Evolutionary conservation across 2,888 invertebrate genomes (phyloP).

Genomic region (Phrixothrix hirtus): DNA sequence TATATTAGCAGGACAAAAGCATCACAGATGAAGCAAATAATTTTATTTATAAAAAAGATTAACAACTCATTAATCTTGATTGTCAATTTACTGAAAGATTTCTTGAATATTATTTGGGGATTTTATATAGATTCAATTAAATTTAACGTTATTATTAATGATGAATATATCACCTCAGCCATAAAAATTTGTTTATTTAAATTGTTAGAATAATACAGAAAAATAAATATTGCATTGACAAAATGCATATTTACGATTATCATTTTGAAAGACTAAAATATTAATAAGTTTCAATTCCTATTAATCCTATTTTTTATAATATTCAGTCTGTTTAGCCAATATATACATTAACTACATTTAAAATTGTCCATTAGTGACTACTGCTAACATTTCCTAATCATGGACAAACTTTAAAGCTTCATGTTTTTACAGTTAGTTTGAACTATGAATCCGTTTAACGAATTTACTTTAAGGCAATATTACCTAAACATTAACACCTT

Average conservation of each 20-base stretch:
- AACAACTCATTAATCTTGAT: constrained; percentile 14
- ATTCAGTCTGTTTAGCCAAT: constrained; percentile 34
- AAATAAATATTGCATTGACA: constrained; percentile 1
- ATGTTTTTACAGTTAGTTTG: constrained; percentile 24
- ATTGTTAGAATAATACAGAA: constrained; percentile 9
- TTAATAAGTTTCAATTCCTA: constrained; percentile 22
- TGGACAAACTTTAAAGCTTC: constrained; percentile 15
- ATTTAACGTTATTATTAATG: too few species aligned
- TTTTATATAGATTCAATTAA: constrained; percentile 5
- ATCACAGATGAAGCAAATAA: constrained; percentile 4
- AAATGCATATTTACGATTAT: constrained; percentile 1
- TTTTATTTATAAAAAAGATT: constrained; percentile 3
- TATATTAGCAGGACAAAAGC: not conserved
- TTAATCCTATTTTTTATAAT: constrained; percentile 29
- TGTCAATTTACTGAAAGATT: constrained; percentile 10
- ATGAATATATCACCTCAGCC: not conserved
- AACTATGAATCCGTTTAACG: constrained; percentile 15
- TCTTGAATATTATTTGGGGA: constrained; percentile 1
- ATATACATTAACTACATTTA: constrained; percentile 24
- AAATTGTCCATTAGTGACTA: constrained; percentile 9
- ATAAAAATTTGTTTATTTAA: constrained; percentile 3
- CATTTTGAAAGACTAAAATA: constrained; percentile 2
- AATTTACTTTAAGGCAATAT: constrained; percentile 16
- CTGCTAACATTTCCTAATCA: constrained; percentile 9
- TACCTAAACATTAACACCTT: constrained; percentile 13